Evolutionary conservation across 2,888 invertebrate genomes (phyloP).

Genomic region (Trichopria drosophilae): DNA sequence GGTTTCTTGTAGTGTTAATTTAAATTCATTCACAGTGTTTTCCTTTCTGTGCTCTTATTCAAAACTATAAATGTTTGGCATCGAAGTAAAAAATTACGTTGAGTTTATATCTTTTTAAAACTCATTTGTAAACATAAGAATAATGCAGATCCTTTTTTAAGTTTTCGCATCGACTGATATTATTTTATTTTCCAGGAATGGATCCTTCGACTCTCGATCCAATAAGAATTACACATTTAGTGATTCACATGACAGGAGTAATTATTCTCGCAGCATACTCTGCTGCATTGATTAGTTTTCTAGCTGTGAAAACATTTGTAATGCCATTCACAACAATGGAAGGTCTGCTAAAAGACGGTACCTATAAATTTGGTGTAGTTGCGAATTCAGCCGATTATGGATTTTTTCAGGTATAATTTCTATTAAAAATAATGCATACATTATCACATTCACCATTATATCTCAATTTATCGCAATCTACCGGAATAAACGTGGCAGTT

Average conservation of each 20-base stretch:
- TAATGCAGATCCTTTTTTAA: background rate
- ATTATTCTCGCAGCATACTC: slow-evolving; percentile 54
- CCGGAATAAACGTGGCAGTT: too few species aligned
- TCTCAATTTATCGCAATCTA: too few species aligned
- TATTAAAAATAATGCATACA: background rate
- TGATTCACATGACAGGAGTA: slow-evolving; percentile 50
- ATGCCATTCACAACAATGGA: slow-evolving; percentile 56
- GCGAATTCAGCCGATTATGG: slow-evolving; percentile 49
- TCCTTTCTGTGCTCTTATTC: too few species aligned
- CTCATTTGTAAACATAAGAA: too few species aligned
- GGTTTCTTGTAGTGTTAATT: too few species aligned
- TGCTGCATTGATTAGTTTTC: slow-evolving; percentile 52
- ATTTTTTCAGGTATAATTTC: slow-evolving; percentile 47
- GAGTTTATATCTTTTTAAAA: too few species aligned
- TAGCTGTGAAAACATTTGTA: slow-evolving; percentile 49
- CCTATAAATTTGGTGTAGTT: slow-evolving; percentile 51
- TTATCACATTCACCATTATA: background rate
- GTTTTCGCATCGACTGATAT: background rate
- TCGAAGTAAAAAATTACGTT: too few species aligned
- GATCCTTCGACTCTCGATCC: slow-evolving; percentile 42
- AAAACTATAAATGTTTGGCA: too few species aligned
- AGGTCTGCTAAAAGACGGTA: slow-evolving; percentile 50
- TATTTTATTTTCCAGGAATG: slow-evolving; percentile 40
- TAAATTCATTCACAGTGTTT: too few species aligned
- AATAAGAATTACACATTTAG: slow-evolving; percentile 47